phyloP scores from a whole-genome alignment of 2,113 vertebrate genomes.

The Zingel zingel region DNA sequence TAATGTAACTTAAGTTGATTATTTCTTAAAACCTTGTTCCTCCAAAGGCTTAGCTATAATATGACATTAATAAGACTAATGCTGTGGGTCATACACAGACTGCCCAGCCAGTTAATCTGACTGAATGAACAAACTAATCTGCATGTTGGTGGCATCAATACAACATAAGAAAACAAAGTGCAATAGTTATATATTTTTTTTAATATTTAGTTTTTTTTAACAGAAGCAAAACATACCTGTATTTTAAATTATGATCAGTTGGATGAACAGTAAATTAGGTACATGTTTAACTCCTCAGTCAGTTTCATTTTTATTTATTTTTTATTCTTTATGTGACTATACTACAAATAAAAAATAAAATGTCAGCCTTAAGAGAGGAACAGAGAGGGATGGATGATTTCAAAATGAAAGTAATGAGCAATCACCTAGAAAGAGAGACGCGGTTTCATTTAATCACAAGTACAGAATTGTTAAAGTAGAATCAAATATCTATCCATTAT shows the following conservation, averaged over 20 bases:
- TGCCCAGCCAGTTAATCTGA: conserved; percentile 28
- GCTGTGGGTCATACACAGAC: conserved; percentile 12
- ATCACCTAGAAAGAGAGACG: background rate
- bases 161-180: background rate
- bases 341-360: too few species aligned
- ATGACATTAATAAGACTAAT: conserved; percentile 51
- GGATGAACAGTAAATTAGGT: background rate
- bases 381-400: background rate
- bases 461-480: background rate
- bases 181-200: background rate
- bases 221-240: background rate
- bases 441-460: background rate
- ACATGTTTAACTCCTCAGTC: too few species aligned
- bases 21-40: conserved; percentile 16
- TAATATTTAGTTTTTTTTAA: background rate
- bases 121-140: background rate
- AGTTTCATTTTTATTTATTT: too few species aligned
- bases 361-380: background rate
- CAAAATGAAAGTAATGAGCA: background rate
- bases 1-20: conserved; percentile 25
- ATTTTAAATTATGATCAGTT: background rate
- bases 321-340: too few species aligned
- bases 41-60: conserved; percentile 21
- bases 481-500: background rate
- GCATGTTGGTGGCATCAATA: background rate